Percentiles rank a stretch among this genome's conserved stretches.
Conservation (phyloP, 2,113 vertebrate species). For the Corapipo altera region DNA sequence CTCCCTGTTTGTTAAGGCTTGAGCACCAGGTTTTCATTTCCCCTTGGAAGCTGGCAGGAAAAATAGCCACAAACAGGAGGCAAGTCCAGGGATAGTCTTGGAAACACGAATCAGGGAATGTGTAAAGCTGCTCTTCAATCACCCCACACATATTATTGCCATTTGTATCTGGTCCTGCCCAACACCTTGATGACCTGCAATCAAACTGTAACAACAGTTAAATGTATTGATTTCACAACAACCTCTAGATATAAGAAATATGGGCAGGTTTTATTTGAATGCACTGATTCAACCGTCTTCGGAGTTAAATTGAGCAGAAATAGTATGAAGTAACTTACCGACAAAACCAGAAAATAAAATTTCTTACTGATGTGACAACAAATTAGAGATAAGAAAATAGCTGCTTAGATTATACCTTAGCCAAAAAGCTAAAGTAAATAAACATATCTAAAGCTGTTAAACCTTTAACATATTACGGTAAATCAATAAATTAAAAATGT, state of each 20-base stretch:
- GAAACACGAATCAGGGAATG: not conserved
- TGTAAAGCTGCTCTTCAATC: not conserved
- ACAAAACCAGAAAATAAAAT: not conserved
- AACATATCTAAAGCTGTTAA: not conserved
- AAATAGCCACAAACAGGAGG: not conserved
- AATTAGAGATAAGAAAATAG: not conserved
- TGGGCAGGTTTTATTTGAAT: not conserved
- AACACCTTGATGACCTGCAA: not conserved
- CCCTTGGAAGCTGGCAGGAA: fast-evolving
- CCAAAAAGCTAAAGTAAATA: not conserved
- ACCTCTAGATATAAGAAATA: not conserved
- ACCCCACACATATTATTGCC: not conserved
- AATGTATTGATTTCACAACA: not conserved
- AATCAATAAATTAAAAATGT: not conserved
- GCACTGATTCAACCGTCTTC: not conserved
- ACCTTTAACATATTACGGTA: not conserved
- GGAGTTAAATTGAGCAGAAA: not conserved
- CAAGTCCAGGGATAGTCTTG: not conserved
- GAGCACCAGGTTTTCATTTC: not conserved
- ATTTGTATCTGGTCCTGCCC: not conserved
- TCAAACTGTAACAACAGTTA: not conserved
- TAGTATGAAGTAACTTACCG: not conserved
- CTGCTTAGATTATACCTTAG: not conserved
- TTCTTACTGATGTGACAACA: not conserved
- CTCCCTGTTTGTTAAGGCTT: not conserved